Base-by-base conservation (phyloP, 2,888 invertebrate species). In the Spodoptera littoralis region DNA sequence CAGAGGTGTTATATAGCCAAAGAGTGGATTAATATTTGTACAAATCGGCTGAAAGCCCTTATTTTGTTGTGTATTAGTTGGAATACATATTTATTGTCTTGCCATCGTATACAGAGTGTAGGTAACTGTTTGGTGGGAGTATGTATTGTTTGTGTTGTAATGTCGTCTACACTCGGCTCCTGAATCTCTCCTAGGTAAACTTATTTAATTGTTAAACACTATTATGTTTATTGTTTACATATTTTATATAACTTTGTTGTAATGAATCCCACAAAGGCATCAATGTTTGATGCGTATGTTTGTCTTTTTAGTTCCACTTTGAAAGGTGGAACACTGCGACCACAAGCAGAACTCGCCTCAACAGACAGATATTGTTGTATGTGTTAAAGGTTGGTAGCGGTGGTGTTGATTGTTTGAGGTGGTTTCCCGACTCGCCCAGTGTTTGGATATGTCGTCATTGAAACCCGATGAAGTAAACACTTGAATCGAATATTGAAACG, bases 1-100 rank as follows among this genome's bases (percentile, higher is more conserved):
- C 85, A 90, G 90, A 90, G 89, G 90, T 87, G 89, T 89, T 85
- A 79, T 80, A 79, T 83, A 89, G 89, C 92, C 93, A 93, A 93
- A 93, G 92, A 91, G 79, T 80, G 84, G 85, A 84, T 82, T 83
- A 82, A 65, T 81, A 81, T 79, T 77, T 87, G 91, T 90, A 90
- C 89, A 90, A 88, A 89, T 79, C 82, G 90, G 91, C 90, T 91
- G 78, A 80, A 86, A 90, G 90, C 91, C 91, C 74, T 74, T 73
- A 76, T 78, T 82, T 82, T 81, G 82, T 87, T 85, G 84, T 87
- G 82, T 81, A 80, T 86, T 85, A 84, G 81, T 84, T 84, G 75
- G 70, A 79, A 63, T 71, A 81, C 76, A 79, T 79, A 81, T 76
- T 76, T 79, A 76, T 79, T 76, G 79, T 79, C 79, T 79, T 79